Base-by-base conservation (phyloP, 2,113 vertebrate genomes). In the Oxygymnocypris stewartii region DNA sequence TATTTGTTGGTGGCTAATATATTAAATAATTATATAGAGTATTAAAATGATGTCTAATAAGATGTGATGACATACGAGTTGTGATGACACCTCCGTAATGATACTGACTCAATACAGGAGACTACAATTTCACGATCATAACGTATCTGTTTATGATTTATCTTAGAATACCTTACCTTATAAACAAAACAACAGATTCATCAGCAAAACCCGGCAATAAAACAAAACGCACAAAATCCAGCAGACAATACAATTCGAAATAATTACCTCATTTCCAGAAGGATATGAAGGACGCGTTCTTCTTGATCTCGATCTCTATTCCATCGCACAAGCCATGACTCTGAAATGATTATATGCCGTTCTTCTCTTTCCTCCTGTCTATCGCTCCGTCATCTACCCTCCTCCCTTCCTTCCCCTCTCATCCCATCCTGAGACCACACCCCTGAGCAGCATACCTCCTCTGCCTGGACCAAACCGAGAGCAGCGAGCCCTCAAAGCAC, bases 311-410 rank as follows among this genome's bases (percentile, higher is more conserved):
- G n/a, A 65, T 14, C 18, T 20, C 42, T 84, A 84, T 74, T 84
- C 51, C 51, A 59, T 25, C 49, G 18, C 11, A 73, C 14, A 73
- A 78, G 10, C n/a, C 79, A 77, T 77, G 28, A 75, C 25, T 28
- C 57, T 31, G 25, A n/a, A 78, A 80, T 61, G 20, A 28, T 47
- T 54, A 35, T 13, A 57, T 25, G 31, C 49, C 82, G 82, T 84
- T 59, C 37, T 84, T 74, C 67, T 51, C 10, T 59, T 84, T 92
- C 92, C 73, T 37, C 88, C 85, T 84, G 85, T 88, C 78, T 84
- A 73, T 88, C 84, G 51, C 87, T 82, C 89, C 85, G 85, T 89
- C 81, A 63, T 37, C 74, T 25, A 42, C 12, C 77, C 59, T 20
- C 12, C 83, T n/a, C n/a, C n/a, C 9, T 25, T 40, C 13, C 31